Conservation (phyloP, 1,140 invertebrate genomes). For the Ylistrum balloti region DNA sequence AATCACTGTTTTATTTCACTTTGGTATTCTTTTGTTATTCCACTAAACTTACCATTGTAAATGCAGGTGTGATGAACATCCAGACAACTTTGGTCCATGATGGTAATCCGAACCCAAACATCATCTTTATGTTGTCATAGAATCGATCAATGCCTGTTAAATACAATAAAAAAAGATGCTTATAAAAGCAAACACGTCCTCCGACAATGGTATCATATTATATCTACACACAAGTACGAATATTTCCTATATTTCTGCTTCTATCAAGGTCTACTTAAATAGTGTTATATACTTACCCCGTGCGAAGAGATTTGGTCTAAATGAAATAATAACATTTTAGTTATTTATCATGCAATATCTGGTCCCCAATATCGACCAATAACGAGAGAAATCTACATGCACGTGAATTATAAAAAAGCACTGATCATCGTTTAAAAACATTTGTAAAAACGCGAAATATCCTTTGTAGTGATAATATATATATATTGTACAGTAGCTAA, state of each 20-base stretch:
- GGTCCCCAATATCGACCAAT: not conserved
- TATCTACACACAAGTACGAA: not conserved
- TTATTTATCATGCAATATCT: not conserved
- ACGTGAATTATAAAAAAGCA: not conserved
- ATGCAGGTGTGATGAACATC: conserved; percentile 85
- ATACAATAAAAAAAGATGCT: conserved; percentile 27
- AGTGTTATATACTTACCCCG: conserved; percentile 16
- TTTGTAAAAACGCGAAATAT: not conserved
- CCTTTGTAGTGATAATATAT: too few species aligned
- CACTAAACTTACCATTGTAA: conserved; percentile 86
- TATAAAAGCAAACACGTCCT: not conserved
- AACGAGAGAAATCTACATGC: too few species aligned
- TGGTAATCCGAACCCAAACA: conserved; percentile 86
- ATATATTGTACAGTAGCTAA: too few species aligned
- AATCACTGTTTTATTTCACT: too few species aligned
- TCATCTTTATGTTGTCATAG: conserved; percentile 86
- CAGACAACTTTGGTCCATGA: conserved; percentile 86
- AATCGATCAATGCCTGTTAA: conserved; percentile 84
- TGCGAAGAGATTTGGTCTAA: not conserved
- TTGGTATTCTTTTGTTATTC: too few species aligned
- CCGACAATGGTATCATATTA: not conserved
- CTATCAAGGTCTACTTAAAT: not conserved
- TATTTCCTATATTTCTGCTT: not conserved
- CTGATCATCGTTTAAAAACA: not conserved
- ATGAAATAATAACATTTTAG: conserved; percentile 15